Evolutionary conservation across 1,140 invertebrate genomes (phyloP).

Genomic region (Camponotus pennsylvanicus): DNA sequence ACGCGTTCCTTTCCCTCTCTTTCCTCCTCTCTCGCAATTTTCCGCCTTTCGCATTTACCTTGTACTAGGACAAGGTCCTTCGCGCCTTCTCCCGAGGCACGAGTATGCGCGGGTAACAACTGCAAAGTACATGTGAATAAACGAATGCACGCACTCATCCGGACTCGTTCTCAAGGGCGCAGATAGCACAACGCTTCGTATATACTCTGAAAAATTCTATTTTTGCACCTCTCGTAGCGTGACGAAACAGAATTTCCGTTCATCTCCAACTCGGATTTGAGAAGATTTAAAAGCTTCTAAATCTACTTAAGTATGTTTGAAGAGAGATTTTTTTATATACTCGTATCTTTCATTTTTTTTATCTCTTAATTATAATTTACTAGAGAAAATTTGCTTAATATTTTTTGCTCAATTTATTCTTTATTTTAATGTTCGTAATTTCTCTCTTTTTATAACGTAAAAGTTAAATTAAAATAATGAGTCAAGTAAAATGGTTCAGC

Average conservation of each 20-base stretch:
- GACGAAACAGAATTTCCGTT: constrained; percentile 26
- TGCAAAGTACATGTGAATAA: constrained; percentile 18
- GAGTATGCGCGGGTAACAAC: constrained; percentile 20
- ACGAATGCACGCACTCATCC: constrained; percentile 40
- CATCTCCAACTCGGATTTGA: neutral
- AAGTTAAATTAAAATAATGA: neutral
- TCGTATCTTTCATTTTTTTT: neutral
- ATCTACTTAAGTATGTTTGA: neutral
- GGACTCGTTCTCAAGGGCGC: constrained; percentile 25
- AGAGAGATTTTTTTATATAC: neutral
- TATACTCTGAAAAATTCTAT: constrained; percentile 39
- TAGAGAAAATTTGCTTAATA: neutral
- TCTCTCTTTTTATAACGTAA: neutral
- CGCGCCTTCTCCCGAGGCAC: constrained; percentile 18
- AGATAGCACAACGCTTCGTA: neutral
- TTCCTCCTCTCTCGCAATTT: constrained; percentile 30
- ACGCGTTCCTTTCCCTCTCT: neutral
- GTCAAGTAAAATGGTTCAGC: neutral
- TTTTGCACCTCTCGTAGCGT: neutral
- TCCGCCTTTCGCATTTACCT: constrained; percentile 54
- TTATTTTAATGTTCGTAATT: neutral
- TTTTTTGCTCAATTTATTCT: neutral
- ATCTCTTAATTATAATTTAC: constrained; percentile 4
- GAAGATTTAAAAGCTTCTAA: neutral
- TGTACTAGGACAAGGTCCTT: constrained; percentile 42